Conservation (phyloP, 1,140 invertebrate species). For the Holotrichia oblita region DNA sequence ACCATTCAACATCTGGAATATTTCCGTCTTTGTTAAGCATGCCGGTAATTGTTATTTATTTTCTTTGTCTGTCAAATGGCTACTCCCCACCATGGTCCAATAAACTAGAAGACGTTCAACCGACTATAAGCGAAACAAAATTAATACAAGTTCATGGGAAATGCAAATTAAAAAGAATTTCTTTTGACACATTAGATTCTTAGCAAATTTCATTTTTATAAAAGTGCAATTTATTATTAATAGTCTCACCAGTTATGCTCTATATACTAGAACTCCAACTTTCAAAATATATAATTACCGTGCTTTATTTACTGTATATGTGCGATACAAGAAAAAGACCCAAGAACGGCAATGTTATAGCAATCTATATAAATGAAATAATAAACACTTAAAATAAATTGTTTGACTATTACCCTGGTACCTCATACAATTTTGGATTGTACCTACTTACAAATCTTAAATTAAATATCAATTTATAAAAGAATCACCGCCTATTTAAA, state of each 20-base stretch:
- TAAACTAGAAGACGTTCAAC: conserved; percentile 14
- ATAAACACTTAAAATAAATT: too few species aligned
- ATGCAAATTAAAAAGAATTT: background rate
- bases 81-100: background rate
- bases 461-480: too few species aligned
- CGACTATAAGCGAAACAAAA: background rate
- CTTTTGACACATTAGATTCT: background rate
- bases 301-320: background rate
- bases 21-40: conserved; percentile 34
- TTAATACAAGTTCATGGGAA: background rate
- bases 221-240: background rate
- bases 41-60: conserved; percentile 36
- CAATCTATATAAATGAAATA: too few species aligned
- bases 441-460: too few species aligned
- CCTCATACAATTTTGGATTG: too few species aligned
- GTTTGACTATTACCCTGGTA: too few species aligned
- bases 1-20: conserved; percentile 40
- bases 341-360: too few species aligned
- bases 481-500: too few species aligned
- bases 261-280: background rate
- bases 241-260: background rate
- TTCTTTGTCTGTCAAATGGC: conserved; percentile 31
- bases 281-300: too few species aligned
- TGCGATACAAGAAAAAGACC: background rate
- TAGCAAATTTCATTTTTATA: background rate